Base-by-base conservation (phyloP, 2,797 vertebrate genomes). In the Syndactyla subalaris region DNA sequence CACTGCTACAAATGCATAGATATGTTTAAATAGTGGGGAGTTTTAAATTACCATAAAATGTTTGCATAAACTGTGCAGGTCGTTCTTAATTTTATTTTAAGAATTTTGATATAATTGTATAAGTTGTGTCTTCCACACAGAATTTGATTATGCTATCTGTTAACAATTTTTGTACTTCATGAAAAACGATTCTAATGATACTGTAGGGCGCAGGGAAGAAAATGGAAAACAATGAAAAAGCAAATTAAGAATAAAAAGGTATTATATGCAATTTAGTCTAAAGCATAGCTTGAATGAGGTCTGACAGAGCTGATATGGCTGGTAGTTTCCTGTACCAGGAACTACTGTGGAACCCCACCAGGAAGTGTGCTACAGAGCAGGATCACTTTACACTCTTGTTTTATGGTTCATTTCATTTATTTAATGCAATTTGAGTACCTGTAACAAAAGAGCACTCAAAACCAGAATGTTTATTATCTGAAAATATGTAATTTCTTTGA, bases 321-420 rank as follows among this genome's bases (percentile, higher is more conserved):
- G 85, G 88, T 96, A 95, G 97, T 97, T 98, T 98, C 97, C 97
- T 98, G 96, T 96, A 97, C 96, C 98, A 98, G 98, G 97, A 98
- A 97, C 97, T 97, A 98, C 97, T 49, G 92, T 98, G 97, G 96
- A 93, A 95, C 68, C 97, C 96, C 96, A 97, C 95, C 96, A 98
- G 96, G 97, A 98, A 98, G 96, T 96, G 95, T 97, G 96, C 93
- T 97, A 84, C 96, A 93, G 94, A 97, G 91, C 59, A 52, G 88
- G 97, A 97, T 98, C 98, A 62, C 96, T 97, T 98, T 98, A 97
- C 98, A 97, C 77, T 86, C 97, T 98, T 95, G 93, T 98, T 98
- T 98, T 97, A 97, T 97, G 97, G 97, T 97, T 98, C 98, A 98
- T 98, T 98, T 98, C 97, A 98, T 94, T 94, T 98, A 97, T 95